Evolutionary conservation across 2,797 vertebrate species (phyloP).

Genomic region (Momotus momota): DNA sequence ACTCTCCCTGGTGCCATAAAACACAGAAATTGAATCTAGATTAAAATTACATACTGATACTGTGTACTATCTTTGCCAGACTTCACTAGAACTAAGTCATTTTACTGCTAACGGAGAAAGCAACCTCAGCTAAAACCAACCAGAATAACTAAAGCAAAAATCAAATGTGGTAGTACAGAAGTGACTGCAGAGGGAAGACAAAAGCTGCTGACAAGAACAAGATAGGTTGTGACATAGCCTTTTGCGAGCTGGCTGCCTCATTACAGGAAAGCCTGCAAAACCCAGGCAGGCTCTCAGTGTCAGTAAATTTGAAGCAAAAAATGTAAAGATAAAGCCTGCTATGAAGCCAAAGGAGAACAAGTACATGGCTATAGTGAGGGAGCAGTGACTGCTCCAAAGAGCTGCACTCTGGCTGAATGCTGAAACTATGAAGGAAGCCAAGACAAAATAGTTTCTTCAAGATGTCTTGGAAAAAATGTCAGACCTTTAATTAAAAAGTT

Average conservation of each 20-base stretch:
- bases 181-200: not conserved
- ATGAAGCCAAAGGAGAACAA: not conserved
- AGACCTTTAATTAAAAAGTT: slow-evolving; percentile 16
- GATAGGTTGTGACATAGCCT: slow-evolving; percentile 12
- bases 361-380: not conserved
- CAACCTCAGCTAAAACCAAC: slow-evolving; percentile 24
- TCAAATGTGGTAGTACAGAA: not conserved
- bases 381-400: not conserved
- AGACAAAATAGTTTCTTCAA: not conserved
- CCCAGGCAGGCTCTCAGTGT: not conserved
- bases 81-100: slow-evolving; percentile 37
- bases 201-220: slow-evolving; percentile 32
- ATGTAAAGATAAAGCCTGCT: not conserved
- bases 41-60: slow-evolving; percentile 37
- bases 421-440: not conserved
- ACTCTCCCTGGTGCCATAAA: slow-evolving; percentile 37
- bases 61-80: not conserved
- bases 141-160: not conserved
- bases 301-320: slow-evolving; percentile 9
- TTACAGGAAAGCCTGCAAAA: slow-evolving; percentile 31
- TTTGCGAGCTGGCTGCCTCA: not conserved
- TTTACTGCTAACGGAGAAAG: not conserved
- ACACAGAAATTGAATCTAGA: slow-evolving; percentile 41
- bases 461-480: not conserved
- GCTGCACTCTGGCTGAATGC: not conserved